Evolutionary conservation across 2,113 vertebrate genomes (phyloP).

Genomic region (Chaetorhynchus papuensis): DNA sequence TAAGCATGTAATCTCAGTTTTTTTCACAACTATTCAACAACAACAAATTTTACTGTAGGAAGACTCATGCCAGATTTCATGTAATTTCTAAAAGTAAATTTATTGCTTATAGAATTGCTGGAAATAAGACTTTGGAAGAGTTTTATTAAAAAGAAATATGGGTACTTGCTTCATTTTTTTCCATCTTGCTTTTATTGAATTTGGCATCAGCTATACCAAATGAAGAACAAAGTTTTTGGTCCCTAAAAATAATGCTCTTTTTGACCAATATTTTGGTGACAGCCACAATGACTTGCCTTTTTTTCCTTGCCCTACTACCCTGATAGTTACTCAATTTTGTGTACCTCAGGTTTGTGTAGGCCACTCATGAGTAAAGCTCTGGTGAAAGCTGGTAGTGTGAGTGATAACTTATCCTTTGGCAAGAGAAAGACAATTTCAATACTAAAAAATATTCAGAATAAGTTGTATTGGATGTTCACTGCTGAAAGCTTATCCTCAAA

Average conservation of each 20-base stretch:
- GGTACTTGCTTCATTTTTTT: not conserved
- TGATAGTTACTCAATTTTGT: not conserved
- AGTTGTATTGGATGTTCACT: not conserved
- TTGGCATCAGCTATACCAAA: not conserved
- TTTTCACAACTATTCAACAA: not conserved
- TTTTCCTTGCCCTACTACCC: not conserved
- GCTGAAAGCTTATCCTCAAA: not conserved
- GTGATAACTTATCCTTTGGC: not conserved
- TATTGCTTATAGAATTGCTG: not conserved
- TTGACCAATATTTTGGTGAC: not conserved
- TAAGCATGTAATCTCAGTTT: not conserved
- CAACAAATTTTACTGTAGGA: not conserved
- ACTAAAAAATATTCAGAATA: not conserved
- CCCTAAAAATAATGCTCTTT: not conserved
- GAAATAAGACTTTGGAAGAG: not conserved
- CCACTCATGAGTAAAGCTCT: not conserved
- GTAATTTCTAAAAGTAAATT: not conserved
- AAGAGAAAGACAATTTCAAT: not conserved
- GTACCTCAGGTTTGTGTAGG: not conserved
- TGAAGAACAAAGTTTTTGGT: not conserved
- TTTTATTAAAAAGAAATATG: not conserved
- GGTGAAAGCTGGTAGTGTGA: not conserved
- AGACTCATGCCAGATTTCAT: not conserved
- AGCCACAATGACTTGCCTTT: fast-evolving
- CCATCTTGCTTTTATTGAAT: not conserved